Percentiles rank a stretch among this genome's conserved stretches.
phyloP scores from a whole-genome alignment of 2,888 invertebrate species.

The Cactoblastis cactorum region DNA sequence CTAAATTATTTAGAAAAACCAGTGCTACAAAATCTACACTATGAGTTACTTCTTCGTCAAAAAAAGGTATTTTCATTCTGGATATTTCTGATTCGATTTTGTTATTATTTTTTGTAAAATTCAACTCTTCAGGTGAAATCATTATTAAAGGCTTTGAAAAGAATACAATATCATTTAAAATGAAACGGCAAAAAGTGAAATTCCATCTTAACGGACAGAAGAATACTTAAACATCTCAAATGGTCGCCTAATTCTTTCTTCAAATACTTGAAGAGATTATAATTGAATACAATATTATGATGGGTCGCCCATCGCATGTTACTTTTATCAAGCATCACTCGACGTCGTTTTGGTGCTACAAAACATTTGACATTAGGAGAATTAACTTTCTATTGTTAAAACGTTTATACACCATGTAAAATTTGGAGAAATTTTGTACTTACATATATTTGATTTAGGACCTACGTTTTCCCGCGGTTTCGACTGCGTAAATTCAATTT shows the following conservation, averaged over 20 bases:
- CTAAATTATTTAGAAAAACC: too few relatives aligned
- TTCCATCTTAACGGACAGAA: not conserved
- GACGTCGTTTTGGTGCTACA: constrained; percentile 1
- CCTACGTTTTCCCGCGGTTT: too few relatives aligned
- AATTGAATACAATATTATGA: constrained; percentile 6
- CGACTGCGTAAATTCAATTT: too few relatives aligned
- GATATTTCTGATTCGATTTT: too few relatives aligned
- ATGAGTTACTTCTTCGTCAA: too few relatives aligned
- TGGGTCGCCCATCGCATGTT: not conserved
- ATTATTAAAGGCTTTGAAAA: not conserved
- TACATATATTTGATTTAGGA: too few relatives aligned
- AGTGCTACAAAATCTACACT: too few relatives aligned
- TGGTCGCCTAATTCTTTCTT: constrained; percentile 2
- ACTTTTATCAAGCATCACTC: not conserved
- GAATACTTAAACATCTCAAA: not conserved
- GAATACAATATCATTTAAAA: not conserved
- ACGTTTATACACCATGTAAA: not conserved
- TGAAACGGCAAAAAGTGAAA: not conserved
- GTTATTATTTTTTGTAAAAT: too few relatives aligned
- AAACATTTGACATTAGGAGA: not conserved
- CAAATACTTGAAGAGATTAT: not conserved
- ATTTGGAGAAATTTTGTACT: not conserved
- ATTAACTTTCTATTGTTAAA: constrained; percentile 7
- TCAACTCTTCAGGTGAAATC: too few relatives aligned
- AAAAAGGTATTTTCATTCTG: too few relatives aligned